Evolutionary conservation across 2,888 invertebrate genomes (phyloP).

Genomic region (Drosophila pegasa): DNA sequence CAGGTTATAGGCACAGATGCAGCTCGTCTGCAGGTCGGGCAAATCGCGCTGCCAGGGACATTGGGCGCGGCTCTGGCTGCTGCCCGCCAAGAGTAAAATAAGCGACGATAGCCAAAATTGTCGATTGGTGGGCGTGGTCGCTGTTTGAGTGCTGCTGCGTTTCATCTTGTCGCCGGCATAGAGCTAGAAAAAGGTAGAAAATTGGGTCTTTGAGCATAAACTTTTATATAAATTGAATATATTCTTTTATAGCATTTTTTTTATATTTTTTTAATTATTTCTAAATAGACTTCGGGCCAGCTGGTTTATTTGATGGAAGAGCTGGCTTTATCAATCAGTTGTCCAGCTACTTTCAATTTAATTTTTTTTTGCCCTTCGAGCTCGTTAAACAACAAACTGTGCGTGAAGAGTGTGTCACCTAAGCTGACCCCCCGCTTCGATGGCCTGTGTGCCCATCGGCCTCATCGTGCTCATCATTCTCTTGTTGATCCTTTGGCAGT

Average conservation of each 20-base stretch:
- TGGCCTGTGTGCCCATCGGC: not conserved
- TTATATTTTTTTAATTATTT: not conserved
- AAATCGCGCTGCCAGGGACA: slow-evolving; percentile 94
- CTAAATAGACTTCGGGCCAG: not conserved
- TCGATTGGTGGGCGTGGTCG: slow-evolving; percentile 49
- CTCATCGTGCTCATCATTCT: slow-evolving; percentile 43
- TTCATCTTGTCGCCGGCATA: slow-evolving; percentile 74
- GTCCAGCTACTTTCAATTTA: slow-evolving; percentile 70
- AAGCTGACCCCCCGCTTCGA: not conserved
- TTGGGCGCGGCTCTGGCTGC: slow-evolving; percentile 85
- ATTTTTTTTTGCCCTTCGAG: slow-evolving; percentile 62
- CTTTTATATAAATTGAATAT: slow-evolving; percentile 11
- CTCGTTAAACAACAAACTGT: slow-evolving; percentile 72
- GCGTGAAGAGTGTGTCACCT: slow-evolving; percentile 54
- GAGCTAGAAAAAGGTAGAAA: slow-evolving; percentile 40
- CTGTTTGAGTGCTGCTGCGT: slow-evolving; percentile 53
- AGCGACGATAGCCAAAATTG: slow-evolving; percentile 45
- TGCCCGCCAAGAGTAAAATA: slow-evolving; percentile 42
- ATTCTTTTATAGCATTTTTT: not conserved
- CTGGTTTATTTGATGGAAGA: not conserved
- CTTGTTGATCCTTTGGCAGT: slow-evolving; percentile 70
- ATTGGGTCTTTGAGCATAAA: not conserved
- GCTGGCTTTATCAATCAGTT: slow-evolving; percentile 73
- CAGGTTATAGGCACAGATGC: slow-evolving; percentile 94
- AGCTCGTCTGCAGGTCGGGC: slow-evolving; percentile 91